Conservation (phyloP, 2,888 invertebrate genomes). For the Xanthostigma xanthostigma region DNA sequence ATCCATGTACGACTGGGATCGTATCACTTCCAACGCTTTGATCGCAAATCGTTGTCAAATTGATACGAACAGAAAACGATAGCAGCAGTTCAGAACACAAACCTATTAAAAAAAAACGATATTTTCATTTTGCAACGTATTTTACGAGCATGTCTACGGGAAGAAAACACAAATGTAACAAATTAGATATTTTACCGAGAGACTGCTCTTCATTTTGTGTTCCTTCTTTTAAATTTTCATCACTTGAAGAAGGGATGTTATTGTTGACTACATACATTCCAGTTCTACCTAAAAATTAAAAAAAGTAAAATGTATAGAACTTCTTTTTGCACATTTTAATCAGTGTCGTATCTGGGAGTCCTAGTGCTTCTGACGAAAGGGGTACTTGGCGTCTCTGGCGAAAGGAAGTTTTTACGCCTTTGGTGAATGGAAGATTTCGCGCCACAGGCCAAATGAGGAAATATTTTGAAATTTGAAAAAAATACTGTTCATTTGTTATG, state of each 20-base stretch:
- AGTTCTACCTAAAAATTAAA: slow-evolving; percentile 20
- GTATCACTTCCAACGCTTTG: slow-evolving; percentile 67
- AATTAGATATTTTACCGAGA: slow-evolving; percentile 15
- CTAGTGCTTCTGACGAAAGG: too few species aligned
- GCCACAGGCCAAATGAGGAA: too few species aligned
- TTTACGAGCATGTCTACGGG: too few species aligned
- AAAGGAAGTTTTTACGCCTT: too few species aligned
- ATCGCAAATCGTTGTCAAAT: slow-evolving; percentile 65
- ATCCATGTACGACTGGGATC: slow-evolving; percentile 51
- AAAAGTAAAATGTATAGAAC: not conserved
- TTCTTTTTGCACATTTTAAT: too few species aligned
- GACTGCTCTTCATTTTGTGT: slow-evolving; percentile 30
- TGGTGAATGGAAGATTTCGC: too few species aligned
- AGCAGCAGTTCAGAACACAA: slow-evolving; percentile 51
- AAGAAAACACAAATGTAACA: too few species aligned
- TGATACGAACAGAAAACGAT: slow-evolving; percentile 64
- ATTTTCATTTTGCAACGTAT: slow-evolving; percentile 2
- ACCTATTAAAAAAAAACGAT: slow-evolving; percentile 27
- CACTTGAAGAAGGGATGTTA: slow-evolving; percentile 8
- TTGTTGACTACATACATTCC: slow-evolving; percentile 24
- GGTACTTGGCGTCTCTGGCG: too few species aligned
- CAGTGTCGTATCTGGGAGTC: too few species aligned
- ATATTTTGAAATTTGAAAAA: too few species aligned
- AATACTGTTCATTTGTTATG: too few species aligned
- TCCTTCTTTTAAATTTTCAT: slow-evolving; percentile 23